phyloP scores from a whole-genome alignment of 1,140 invertebrate genomes.

The Amphibalanus amphitrite region DNA sequence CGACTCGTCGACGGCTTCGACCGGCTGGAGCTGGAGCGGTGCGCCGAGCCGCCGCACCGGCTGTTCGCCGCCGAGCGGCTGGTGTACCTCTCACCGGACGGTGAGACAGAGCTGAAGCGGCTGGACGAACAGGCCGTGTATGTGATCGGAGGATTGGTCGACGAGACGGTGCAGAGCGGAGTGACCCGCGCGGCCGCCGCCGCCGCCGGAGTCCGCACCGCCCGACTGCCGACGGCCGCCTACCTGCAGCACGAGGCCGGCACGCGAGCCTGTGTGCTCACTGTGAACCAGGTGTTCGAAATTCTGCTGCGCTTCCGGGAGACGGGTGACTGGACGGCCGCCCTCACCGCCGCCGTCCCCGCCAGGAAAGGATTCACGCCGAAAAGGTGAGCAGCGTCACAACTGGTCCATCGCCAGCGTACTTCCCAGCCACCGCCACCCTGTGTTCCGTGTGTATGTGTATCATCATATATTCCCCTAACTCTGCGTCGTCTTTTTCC shows the following conservation, averaged over 20 bases:
- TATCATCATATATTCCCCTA: neutral
- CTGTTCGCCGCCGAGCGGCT: neutral
- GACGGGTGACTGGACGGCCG: neutral
- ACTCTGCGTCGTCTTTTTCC: neutral
- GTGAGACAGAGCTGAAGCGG: neutral
- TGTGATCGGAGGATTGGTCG: neutral
- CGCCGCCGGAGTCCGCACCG: neutral
- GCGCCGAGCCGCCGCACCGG: neutral
- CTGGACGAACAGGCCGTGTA: neutral
- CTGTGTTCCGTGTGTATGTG: neutral
- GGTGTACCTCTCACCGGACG: neutral
- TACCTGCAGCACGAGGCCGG: neutral
- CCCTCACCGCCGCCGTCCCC: neutral
- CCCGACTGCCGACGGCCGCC: neutral
- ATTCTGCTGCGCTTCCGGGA: neutral
- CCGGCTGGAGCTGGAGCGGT: neutral
- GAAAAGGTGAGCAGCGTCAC: neutral
- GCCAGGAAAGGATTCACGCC: neutral
- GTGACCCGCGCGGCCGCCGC: neutral
- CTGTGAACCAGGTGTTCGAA: neutral
- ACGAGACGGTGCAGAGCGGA: neutral
- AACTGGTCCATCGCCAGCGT: too few relatives aligned
- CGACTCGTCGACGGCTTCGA: neutral
- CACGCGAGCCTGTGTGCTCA: neutral
- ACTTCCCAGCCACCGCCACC: too few relatives aligned